Conservation (phyloP, 2,113 vertebrate genomes). For the Entomyzon cyanotis region DNA sequence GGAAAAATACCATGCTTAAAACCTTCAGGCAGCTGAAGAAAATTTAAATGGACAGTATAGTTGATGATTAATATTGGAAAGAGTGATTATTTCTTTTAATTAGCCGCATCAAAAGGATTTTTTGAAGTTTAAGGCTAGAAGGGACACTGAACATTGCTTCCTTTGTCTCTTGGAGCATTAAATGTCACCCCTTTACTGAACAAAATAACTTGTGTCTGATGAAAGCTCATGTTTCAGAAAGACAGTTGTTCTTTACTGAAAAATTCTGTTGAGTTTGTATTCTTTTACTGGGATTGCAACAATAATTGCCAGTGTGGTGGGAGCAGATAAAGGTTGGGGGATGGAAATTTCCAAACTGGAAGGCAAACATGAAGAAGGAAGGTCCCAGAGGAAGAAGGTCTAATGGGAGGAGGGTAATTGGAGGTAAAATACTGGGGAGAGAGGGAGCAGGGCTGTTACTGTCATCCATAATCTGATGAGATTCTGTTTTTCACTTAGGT, state of each 20-base stretch:
- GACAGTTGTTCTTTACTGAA: conserved; percentile 24
- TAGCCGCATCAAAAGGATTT: conserved; percentile 19
- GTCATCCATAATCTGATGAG: not conserved
- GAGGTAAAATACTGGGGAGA: not conserved
- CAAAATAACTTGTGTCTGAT: conserved; percentile 45
- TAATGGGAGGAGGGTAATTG: not conserved
- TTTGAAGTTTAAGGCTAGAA: conserved; percentile 32
- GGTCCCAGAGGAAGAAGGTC: not conserved
- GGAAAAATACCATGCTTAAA: not conserved
- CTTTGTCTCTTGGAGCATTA: conserved; percentile 33
- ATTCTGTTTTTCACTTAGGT: conserved; percentile 73
- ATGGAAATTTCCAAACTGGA: conserved; percentile 42
- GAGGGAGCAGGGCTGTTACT: not conserved
- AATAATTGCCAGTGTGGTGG: conserved; percentile 14
- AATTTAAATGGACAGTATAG: not conserved
- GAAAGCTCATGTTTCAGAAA: conserved; percentile 36
- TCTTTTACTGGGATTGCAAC: conserved; percentile 23
- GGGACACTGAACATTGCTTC: conserved; percentile 22
- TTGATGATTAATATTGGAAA: not conserved
- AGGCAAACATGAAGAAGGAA: not conserved
- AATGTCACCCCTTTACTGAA: conserved; percentile 5
- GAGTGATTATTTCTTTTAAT: conserved; percentile 19
- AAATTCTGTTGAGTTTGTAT: conserved; percentile 26
- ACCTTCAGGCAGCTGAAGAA: conserved; percentile 2
- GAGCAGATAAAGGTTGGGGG: not conserved